phyloP scores from a whole-genome alignment of 1,140 invertebrate genomes.

The Drosophila novamexicana region DNA sequence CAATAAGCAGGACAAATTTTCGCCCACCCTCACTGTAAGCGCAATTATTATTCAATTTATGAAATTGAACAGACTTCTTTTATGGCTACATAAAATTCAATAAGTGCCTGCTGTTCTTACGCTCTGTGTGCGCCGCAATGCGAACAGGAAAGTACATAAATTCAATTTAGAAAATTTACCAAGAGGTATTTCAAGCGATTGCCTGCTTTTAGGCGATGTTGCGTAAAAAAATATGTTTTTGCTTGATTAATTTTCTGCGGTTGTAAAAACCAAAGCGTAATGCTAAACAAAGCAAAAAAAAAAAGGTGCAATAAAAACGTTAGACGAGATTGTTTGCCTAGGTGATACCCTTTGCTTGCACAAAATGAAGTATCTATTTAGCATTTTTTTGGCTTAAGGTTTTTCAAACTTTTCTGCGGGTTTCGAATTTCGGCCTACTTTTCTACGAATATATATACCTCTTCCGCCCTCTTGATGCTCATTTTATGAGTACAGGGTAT shows the following conservation, averaged over 20 bases:
- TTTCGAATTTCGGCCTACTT: not conserved
- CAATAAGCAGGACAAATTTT: constrained; percentile 63
- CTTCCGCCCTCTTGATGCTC: not conserved
- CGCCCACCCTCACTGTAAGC: constrained; percentile 1
- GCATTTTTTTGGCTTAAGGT: too few relatives aligned
- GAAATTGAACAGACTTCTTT: constrained; percentile 69
- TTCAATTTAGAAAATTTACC: constrained; percentile 61
- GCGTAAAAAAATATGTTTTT: constrained; percentile 61
- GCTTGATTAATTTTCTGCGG: constrained; percentile 79
- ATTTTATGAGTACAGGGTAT: constrained; percentile 10
- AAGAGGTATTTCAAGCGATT: constrained; percentile 24
- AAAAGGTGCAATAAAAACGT: constrained; percentile 30
- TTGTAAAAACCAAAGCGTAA: constrained; percentile 45
- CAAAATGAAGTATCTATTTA: too few relatives aligned
- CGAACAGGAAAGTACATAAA: constrained; percentile 55
- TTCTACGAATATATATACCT: not conserved
- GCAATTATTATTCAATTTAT: constrained; percentile 74
- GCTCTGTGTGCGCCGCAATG: constrained; percentile 7
- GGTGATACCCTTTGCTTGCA: not conserved
- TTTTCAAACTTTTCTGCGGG: too few relatives aligned
- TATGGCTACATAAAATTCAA: constrained; percentile 64
- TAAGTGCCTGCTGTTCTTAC: constrained; percentile 44
- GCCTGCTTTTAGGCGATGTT: constrained; percentile 36
- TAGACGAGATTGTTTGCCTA: not conserved
- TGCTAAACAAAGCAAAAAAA: constrained; percentile 47